A percentile compares a stretch with the other conserved stretches of the same genome.
Evolutionary conservation across 2,888 invertebrate genomes (phyloP).

Genomic region (Notocelia uddmanniana): DNA sequence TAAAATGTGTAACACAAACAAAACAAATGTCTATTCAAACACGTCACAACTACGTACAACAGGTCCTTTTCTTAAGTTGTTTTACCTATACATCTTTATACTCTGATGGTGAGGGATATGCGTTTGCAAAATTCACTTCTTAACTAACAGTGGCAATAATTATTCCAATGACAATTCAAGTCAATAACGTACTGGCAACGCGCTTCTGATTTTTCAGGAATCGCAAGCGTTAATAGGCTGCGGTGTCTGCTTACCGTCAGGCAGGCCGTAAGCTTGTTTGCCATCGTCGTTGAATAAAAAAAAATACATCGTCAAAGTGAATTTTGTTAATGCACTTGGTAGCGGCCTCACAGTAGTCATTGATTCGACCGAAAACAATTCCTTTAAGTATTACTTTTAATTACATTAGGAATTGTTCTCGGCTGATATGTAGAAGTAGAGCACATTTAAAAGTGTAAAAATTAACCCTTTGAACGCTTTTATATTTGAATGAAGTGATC

Average conservation of each 20-base stretch:
- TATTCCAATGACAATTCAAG: background rate
- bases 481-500: too few relatives aligned
- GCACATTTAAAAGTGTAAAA: background rate
- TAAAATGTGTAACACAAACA: too few relatives aligned
- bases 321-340: conserved; percentile 24
- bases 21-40: too few relatives aligned
- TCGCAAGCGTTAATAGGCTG: too few relatives aligned
- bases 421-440: conserved; percentile 26
- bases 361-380: conserved; percentile 31
- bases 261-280: too few relatives aligned
- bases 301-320: background rate
- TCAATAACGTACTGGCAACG: too few relatives aligned
- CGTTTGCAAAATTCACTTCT: background rate
- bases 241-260: too few relatives aligned
- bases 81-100: background rate
- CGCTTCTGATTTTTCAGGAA: too few relatives aligned
- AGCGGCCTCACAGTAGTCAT: conserved; percentile 16
- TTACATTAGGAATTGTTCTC: conserved; percentile 5
- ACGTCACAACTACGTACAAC: too few relatives aligned
- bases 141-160: background rate
- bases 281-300: too few relatives aligned
- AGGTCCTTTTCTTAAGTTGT: too few relatives aligned
- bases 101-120: background rate
- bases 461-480: too few relatives aligned
- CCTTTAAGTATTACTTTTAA: background rate